Evolutionary conservation across 2,888 invertebrate genomes (phyloP).

Genomic region (Chloromyia formosa): DNA sequence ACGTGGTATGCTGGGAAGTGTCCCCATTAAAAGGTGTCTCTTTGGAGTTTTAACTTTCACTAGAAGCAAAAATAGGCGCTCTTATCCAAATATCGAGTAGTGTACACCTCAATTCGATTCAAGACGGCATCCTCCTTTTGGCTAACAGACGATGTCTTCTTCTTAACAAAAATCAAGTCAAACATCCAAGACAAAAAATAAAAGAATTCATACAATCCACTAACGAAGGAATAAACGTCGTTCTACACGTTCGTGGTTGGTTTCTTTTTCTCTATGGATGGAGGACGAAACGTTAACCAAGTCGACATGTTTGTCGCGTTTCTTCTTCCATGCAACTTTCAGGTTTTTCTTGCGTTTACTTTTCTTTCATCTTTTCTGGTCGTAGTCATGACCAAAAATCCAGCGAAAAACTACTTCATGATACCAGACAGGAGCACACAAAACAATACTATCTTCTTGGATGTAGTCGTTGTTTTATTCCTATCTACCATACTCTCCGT

Average conservation of each 20-base stretch:
- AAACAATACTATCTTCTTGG: too few relatives aligned
- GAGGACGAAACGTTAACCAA: not conserved
- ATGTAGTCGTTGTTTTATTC: not conserved
- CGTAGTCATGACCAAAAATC: not conserved
- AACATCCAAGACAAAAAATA: not conserved
- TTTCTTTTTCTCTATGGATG: not conserved
- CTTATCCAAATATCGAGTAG: not conserved
- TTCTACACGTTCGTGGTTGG: not conserved
- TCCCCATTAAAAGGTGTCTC: too few relatives aligned
- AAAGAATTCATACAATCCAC: constrained; percentile 12
- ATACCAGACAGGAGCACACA: too few relatives aligned
- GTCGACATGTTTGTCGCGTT: not conserved
- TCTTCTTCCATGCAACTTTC: not conserved
- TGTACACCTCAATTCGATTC: not conserved
- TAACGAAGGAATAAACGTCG: constrained; percentile 19
- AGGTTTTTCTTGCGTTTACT: not conserved
- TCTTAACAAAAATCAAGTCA: constrained; percentile 14
- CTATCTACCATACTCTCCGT: not conserved
- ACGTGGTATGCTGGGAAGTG: too few relatives aligned
- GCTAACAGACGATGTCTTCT: constrained; percentile 15
- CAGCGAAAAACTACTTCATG: not conserved
- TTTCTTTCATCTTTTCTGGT: not conserved
- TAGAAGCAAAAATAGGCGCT: too few relatives aligned
- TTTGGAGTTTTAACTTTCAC: too few relatives aligned
- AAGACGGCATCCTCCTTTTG: constrained; percentile 4